phyloP scores from a whole-genome alignment of 2,888 invertebrate species.

The Lymantria dispar region DNA sequence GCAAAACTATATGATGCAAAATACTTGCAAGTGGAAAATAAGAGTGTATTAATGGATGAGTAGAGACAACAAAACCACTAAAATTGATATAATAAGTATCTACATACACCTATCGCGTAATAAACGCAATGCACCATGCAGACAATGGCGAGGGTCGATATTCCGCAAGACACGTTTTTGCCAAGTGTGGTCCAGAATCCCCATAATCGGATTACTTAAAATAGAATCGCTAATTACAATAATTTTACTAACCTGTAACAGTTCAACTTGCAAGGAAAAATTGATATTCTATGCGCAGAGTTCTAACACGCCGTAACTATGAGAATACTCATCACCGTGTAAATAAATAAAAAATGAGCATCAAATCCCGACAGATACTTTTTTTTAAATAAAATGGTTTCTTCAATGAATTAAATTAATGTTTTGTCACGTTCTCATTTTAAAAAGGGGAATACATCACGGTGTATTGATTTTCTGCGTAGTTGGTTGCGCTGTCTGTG shows the following conservation, averaged over 20 bases:
- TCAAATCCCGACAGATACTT: conserved; percentile 75
- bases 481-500: conserved; percentile 38
- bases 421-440: conserved; percentile 82
- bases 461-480: conserved; percentile 77
- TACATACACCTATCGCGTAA: conserved; percentile 48
- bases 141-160: conserved; percentile 82
- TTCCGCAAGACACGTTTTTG: conserved; percentile 49
- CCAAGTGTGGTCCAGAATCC: conserved; percentile 22
- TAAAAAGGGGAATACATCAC: conserved; percentile 78
- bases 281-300: conserved; percentile 71
- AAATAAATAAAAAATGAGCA: conserved; percentile 83
- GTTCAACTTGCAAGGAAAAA: conserved; percentile 69
- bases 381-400: conserved; percentile 73
- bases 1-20: too few species aligned
- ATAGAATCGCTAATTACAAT: conserved; percentile 20
- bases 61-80: conserved; percentile 37
- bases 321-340: conserved; percentile 80
- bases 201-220: conserved; percentile 10
- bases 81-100: conserved; percentile 26
- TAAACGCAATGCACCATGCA: conserved; percentile 82
- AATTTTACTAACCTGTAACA: conserved; percentile 71
- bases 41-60: too few species aligned
- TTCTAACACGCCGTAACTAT: conserved; percentile 81
- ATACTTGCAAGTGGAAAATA: too few species aligned
- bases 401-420: conserved; percentile 73